Percentiles rank a stretch among this genome's conserved stretches.
phyloP scores from a whole-genome alignment of 2,888 invertebrate species.

The Coelopa pilipes region DNA sequence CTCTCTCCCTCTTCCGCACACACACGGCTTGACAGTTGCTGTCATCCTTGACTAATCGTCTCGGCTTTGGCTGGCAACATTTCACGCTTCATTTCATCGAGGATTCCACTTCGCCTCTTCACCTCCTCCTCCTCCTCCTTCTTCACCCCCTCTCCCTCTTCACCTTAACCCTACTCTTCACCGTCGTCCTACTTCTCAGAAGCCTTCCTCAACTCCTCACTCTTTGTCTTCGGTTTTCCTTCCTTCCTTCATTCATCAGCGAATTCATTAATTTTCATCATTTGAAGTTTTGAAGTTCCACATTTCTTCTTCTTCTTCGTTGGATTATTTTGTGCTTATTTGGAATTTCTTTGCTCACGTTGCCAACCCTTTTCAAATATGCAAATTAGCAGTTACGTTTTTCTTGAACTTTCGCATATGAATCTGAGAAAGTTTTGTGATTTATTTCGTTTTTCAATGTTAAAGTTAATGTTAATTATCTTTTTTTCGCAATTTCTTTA shows the following conservation, averaged over 20 bases:
- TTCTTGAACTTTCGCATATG: slow-evolving; percentile 6
- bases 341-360: neutral
- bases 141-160: too few relatives aligned
- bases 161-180: too few relatives aligned
- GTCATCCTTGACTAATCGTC: slow-evolving; percentile 25
- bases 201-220: too few relatives aligned
- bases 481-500: neutral
- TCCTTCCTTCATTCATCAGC: slow-evolving; percentile 7
- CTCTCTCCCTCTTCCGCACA: neutral
- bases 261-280: slow-evolving; percentile 33
- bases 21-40: slow-evolving; percentile 2
- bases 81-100: slow-evolving; percentile 30
- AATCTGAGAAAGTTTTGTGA: neutral
- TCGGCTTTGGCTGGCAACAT: slow-evolving; percentile 12
- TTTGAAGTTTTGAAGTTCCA: neutral
- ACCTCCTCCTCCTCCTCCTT: too few relatives aligned
- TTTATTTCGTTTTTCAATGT: neutral
- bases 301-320: too few relatives aligned
- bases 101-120: neutral
- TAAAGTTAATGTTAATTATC: too few relatives aligned
- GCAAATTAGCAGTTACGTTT: slow-evolving; percentile 21
- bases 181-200: too few relatives aligned
- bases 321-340: neutral
- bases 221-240: too few relatives aligned
- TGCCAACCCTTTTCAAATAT: neutral